A percentile compares a stretch with the other conserved stretches of the same genome.
Conservation (phyloP, 2,797 vertebrate genomes). For the Chlorospingus semifuscus region DNA sequence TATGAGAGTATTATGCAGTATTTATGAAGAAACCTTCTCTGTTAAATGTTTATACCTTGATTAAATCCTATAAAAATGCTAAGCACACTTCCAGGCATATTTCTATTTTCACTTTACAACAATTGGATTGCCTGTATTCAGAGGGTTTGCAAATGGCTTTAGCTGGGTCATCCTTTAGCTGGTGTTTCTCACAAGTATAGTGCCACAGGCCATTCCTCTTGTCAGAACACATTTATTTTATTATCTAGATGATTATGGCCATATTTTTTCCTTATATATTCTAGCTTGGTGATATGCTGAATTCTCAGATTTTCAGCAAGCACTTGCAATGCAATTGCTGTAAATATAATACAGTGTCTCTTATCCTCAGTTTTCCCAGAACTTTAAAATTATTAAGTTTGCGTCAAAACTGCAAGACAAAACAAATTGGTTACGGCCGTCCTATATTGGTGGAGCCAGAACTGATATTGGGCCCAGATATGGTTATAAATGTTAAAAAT, state of each 20-base stretch:
- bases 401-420: neutral
- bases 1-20: neutral
- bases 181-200: neutral
- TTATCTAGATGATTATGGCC: neutral
- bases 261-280: neutral
- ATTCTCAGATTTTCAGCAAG: slow-evolving; percentile 4
- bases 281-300: neutral
- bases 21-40: neutral
- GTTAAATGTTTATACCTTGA: neutral
- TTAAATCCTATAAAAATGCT: neutral
- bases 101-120: neutral
- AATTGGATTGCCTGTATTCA: neutral
- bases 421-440: neutral
- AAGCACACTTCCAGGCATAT: neutral
- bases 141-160: neutral
- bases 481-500: neutral
- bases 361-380: neutral
- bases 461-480: neutral
- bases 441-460: neutral
- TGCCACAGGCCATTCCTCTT: neutral
- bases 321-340: neutral
- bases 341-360: neutral
- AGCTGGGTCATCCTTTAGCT: neutral
- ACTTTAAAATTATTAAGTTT: neutral
- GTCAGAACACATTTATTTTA: slow-evolving; percentile 3